phyloP scores from a whole-genome alignment of 2,888 invertebrate species.

The Eilema griseolum region DNA sequence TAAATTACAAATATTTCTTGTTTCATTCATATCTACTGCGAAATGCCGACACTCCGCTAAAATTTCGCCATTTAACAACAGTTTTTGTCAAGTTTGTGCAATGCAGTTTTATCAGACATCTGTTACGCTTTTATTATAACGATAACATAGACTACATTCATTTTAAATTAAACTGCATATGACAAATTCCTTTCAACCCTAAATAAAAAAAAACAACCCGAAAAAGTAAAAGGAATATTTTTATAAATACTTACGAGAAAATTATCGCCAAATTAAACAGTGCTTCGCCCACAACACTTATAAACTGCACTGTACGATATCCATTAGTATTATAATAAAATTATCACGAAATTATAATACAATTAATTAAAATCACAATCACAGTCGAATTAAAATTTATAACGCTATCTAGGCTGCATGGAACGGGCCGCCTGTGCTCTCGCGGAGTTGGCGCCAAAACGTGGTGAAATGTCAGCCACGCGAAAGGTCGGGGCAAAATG shows the following conservation, averaged over 20 bases:
- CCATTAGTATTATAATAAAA: background rate
- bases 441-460: slow-evolving; percentile 70
- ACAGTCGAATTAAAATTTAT: slow-evolving; percentile 10
- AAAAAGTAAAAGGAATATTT: background rate
- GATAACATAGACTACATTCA: background rate
- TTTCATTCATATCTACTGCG: background rate
- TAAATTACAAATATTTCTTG: background rate
- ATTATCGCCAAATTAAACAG: slow-evolving; percentile 10
- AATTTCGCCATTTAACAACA: background rate
- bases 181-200: background rate
- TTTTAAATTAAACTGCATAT: background rate
- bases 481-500: slow-evolving; percentile 64
- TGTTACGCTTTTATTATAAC: background rate
- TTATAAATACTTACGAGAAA: slow-evolving; percentile 16
- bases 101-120: slow-evolving; percentile 1
- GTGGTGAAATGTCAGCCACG: slow-evolving; percentile 75
- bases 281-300: slow-evolving; percentile 18
- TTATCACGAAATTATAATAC: slow-evolving; percentile 8
- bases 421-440: slow-evolving; percentile 39
- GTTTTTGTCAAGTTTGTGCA: slow-evolving; percentile 2
- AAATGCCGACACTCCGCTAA: background rate
- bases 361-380: slow-evolving; percentile 16
- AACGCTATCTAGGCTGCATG: slow-evolving; percentile 14
- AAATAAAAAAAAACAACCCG: background rate
- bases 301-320: slow-evolving; percentile 17